phyloP scores from a whole-genome alignment of 2,113 vertebrate species.

The Xiphias gladius region DNA sequence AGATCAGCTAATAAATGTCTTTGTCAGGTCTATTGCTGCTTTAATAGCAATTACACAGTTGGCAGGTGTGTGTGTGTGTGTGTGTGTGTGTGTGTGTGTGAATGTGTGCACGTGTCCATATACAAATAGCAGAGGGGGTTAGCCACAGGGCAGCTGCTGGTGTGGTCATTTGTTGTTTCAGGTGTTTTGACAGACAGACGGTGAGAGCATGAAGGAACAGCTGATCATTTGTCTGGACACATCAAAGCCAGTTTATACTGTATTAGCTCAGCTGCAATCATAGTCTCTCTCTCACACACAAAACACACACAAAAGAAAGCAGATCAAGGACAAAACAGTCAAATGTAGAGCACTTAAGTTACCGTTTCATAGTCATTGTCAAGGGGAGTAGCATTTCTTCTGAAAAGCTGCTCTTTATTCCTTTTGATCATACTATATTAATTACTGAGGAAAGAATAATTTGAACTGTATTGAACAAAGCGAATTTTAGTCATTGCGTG shows the following conservation, averaged over 20 bases:
- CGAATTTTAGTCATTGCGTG: too few species aligned
- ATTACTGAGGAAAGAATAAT: too few species aligned
- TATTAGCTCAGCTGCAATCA: slow-evolving; percentile 61
- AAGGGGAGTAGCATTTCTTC: too few species aligned
- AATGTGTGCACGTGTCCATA: slow-evolving; percentile 6
- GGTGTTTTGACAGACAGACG: slow-evolving; percentile 62
- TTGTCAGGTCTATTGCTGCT: slow-evolving; percentile 23
- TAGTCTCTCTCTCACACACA: slow-evolving; percentile 3
- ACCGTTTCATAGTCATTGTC: not conserved
- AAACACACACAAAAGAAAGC: slow-evolving; percentile 4
- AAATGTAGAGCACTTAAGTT: not conserved
- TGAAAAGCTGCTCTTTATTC: not conserved
- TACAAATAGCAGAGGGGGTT: slow-evolving; percentile 22
- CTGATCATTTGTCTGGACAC: slow-evolving; percentile 57
- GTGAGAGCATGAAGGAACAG: slow-evolving; percentile 52
- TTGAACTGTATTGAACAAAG: too few species aligned
- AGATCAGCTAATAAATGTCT: not conserved
- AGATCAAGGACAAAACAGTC: slow-evolving; percentile 11
- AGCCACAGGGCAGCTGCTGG: slow-evolving; percentile 50
- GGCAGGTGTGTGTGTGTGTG: too few species aligned
- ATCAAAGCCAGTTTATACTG: slow-evolving; percentile 52
- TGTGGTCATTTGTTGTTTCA: slow-evolving; percentile 74
- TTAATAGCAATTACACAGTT: slow-evolving; percentile 56
- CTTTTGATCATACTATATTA: too few species aligned
- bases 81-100: too few species aligned